Conservation (phyloP, 1,140 invertebrate genomes). For the Acarapis woodi region DNA sequence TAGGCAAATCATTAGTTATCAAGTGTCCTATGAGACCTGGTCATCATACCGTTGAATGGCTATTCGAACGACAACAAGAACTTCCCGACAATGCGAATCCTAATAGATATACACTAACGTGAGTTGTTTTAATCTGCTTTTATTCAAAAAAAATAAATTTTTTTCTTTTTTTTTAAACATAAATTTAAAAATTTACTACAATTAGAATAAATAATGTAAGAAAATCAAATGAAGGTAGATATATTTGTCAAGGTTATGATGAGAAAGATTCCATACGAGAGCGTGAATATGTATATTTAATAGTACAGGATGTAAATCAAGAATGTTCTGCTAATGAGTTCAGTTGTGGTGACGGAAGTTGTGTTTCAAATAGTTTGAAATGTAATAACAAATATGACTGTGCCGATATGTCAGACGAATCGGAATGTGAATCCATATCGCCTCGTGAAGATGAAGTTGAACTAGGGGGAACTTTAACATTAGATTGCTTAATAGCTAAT, state of each 20-base stretch:
- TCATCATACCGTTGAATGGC: background rate
- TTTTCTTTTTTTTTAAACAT: background rate
- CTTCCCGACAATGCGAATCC: background rate
- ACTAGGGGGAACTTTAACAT: too few relatives aligned
- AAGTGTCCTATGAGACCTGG: background rate
- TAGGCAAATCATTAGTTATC: background rate
- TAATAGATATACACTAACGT: background rate
- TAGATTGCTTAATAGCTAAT: too few relatives aligned
- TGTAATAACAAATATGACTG: conserved; percentile 4
- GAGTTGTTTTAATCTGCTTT: background rate
- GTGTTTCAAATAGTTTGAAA: conserved; percentile 16
- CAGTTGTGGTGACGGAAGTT: conserved; percentile 21
- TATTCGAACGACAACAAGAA: background rate
- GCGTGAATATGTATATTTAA: background rate
- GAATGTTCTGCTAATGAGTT: conserved; percentile 11
- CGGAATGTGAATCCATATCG: too few relatives aligned
- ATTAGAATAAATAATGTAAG: background rate
- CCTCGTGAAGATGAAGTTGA: too few relatives aligned
- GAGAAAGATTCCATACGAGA: background rate
- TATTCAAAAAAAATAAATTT: background rate
- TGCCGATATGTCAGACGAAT: conserved; percentile 36
- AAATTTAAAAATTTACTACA: background rate
- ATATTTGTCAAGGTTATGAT: background rate
- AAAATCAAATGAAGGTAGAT: background rate
- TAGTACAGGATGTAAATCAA: background rate